A percentile compares a stretch with the other conserved stretches of the same genome.
Evolutionary conservation across 2,888 invertebrate species (phyloP).

Genomic region (Apodemia hepburni): DNA sequence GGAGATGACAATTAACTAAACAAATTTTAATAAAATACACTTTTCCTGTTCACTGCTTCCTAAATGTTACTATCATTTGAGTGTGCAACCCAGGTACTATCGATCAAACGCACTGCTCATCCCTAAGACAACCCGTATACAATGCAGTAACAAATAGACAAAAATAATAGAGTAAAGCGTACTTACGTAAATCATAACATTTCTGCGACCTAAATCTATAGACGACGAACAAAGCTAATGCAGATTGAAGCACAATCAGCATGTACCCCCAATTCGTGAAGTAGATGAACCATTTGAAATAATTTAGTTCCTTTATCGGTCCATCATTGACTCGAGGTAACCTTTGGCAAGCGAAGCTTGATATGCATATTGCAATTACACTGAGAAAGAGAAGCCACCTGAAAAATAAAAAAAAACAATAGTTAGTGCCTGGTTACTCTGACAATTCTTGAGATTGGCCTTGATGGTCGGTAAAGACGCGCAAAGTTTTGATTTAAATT

Average conservation of each 20-base stretch:
- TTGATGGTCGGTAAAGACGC: too few relatives aligned
- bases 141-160: too few relatives aligned
- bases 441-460: too few relatives aligned
- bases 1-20: too few relatives aligned
- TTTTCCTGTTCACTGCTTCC: too few relatives aligned
- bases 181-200: constrained; percentile 53
- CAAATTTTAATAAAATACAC: too few relatives aligned
- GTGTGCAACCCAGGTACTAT: too few relatives aligned
- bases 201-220: constrained; percentile 60
- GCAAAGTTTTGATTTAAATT: too few relatives aligned
- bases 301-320: constrained; percentile 57
- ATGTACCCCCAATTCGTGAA: constrained; percentile 87
- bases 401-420: constrained; percentile 21
- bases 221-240: constrained; percentile 74
- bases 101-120: too few relatives aligned
- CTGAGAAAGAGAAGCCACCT: constrained; percentile 79
- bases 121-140: too few relatives aligned
- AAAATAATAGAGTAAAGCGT: neutral
- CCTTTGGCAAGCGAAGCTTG: constrained; percentile 63
- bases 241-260: constrained; percentile 78
- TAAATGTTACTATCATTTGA: too few relatives aligned
- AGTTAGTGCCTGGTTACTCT: too few relatives aligned
- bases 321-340: constrained; percentile 58
- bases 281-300: constrained; percentile 85
- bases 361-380: constrained; percentile 63